phyloP scores from a whole-genome alignment of 1,140 invertebrate species.

The Agrypnia vestita region DNA sequence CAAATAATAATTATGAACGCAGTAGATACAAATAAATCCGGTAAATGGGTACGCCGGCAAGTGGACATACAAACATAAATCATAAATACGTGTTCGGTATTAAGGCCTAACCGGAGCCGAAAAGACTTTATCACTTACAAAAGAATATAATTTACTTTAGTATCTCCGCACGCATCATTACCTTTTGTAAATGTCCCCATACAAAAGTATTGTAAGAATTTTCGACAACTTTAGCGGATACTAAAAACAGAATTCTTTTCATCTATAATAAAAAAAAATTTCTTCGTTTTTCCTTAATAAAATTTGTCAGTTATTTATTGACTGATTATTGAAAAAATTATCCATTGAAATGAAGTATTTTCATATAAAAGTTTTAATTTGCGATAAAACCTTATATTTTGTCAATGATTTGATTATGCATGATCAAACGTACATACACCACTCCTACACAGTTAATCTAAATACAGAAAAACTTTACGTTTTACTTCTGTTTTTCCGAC shows the following conservation, averaged over 20 bases:
- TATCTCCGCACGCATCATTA: constrained; percentile 47
- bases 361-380: too few relatives aligned
- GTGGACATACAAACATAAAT: constrained; percentile 15
- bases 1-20: too few relatives aligned
- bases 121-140: constrained; percentile 40
- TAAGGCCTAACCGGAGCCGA: constrained; percentile 10
- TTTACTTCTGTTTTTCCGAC: too few relatives aligned
- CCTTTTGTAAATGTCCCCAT: constrained; percentile 38
- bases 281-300: neutral
- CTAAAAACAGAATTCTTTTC: constrained; percentile 16
- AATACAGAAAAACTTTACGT: too few relatives aligned
- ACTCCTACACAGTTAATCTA: too few relatives aligned
- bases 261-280: neutral
- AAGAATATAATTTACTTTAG: constrained; percentile 39
- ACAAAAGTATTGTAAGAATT: constrained; percentile 41
- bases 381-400: too few relatives aligned
- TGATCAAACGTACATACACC: too few relatives aligned
- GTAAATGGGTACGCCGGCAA: too few relatives aligned
- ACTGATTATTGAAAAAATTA: too few relatives aligned
- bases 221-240: constrained; percentile 22
- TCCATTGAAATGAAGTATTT: too few relatives aligned
- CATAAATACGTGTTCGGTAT: constrained; percentile 23
- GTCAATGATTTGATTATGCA: too few relatives aligned
- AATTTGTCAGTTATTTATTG: neutral
- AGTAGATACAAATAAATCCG: too few relatives aligned